A percentile compares a stretch with the other conserved stretches of the same genome.
phyloP scores from a whole-genome alignment of 2,888 invertebrate genomes.

The Amaurobius ferox region DNA sequence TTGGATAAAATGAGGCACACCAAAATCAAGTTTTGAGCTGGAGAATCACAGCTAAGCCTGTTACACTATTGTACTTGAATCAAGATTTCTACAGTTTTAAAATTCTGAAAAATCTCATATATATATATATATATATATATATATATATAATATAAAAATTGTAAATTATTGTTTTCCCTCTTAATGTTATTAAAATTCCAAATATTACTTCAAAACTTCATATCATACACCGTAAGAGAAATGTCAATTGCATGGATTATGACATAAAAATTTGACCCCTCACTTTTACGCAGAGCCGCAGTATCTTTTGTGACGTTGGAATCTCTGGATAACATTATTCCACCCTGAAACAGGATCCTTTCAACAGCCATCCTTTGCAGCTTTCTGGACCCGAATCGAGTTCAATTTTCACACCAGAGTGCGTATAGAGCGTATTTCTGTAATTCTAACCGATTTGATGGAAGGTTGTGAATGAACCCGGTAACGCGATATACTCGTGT shows the following conservation, averaged over 20 bases:
- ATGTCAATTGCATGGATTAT: neutral
- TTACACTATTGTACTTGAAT: too few relatives aligned
- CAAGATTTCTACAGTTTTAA: too few relatives aligned
- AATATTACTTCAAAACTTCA: too few relatives aligned
- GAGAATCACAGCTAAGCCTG: too few relatives aligned
- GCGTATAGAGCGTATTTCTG: neutral
- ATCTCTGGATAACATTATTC: slow-evolving; percentile 1
- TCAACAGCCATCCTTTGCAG: neutral
- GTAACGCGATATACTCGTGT: slow-evolving; percentile 9
- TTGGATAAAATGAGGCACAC: too few relatives aligned
- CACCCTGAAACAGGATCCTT: neutral
- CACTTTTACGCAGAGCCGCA: neutral
- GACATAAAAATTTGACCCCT: neutral
- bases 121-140: too few relatives aligned
- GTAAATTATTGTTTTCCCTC: too few relatives aligned
- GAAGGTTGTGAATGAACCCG: neutral
- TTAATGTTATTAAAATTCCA: too few relatives aligned
- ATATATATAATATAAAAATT: too few relatives aligned
- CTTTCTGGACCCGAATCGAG: neutral
- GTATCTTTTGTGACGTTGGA: neutral
- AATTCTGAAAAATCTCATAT: too few relatives aligned
- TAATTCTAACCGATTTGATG: neutral
- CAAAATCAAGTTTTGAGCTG: too few relatives aligned
- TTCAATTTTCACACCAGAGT: neutral
- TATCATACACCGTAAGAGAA: too few relatives aligned